Base-by-base conservation (phyloP, 2,797 vertebrate species). In the Arctocebus calabarensis region DNA sequence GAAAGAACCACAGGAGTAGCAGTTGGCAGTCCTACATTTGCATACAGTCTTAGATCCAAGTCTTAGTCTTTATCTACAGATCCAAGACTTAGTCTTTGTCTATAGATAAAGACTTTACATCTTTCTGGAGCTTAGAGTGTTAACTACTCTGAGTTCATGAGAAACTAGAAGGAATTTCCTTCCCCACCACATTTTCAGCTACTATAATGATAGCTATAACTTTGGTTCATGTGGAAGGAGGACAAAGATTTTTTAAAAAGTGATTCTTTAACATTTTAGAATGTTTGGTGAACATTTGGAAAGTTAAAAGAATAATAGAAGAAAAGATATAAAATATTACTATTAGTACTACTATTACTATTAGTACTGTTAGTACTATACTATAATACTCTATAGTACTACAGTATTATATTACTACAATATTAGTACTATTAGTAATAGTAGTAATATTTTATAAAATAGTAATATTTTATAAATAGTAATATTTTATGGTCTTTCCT, bases 231-330 rank as follows among this genome's bases (percentile, higher is more conserved):
- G 7, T n/a, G 29, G n/a, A 74, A 20, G 55, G 23, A 88, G 32
- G 70, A 86, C 45, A 92, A 92, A 88, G 37, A 95, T 83, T 94
- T 40, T 40, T 40, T 40, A 95, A 92, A 34, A 89, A 86, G 25
- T 94, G 22, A 75, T 29, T 11, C 77, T 95, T 81, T 61, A 61
- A 43, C 7, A 17, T 91, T 92, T 92, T 66, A 94, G 32, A 43
- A 40, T 10, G 70, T 74, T 57, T 52, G 27, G 6, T 91, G 88
- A 87, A 25, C 22, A 40, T 92, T 94, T 93, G 23, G 94, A 78
- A 93, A 92, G 40, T 52, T 52, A 40, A 45, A 91, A 85, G 32
- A 73, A 9, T 83, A 95, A 8, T 68, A 73, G 85, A 89, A 93
- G 34, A 45, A 70, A 78, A 94, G 40, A 81, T 79, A 48, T 64